phyloP scores from a whole-genome alignment of 2,113 vertebrate species.

The Ardeotis arabs region DNA sequence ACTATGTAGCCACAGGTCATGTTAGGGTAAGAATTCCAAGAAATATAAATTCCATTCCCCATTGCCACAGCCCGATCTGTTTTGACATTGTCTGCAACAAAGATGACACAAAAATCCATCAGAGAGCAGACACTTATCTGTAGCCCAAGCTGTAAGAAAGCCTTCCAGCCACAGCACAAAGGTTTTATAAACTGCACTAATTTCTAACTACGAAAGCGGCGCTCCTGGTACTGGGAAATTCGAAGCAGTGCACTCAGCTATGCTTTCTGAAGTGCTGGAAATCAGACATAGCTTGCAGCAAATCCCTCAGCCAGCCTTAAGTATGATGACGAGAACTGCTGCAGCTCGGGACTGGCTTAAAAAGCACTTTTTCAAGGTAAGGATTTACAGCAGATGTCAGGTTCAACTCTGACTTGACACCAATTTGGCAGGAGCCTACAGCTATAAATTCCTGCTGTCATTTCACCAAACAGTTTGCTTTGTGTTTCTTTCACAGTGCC shows the following conservation, averaged over 20 bases:
- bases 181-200: not conserved
- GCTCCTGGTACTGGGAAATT: not conserved
- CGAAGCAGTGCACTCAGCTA: not conserved
- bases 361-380: slow-evolving; percentile 30
- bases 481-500: not conserved
- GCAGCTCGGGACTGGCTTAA: not conserved
- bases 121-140: not conserved
- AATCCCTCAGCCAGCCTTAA: slow-evolving; percentile 14
- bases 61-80: slow-evolving; percentile 61
- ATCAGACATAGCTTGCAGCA: slow-evolving; percentile 39
- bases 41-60: slow-evolving; percentile 71
- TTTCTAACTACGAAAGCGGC: not conserved
- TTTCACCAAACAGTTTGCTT: slow-evolving; percentile 13
- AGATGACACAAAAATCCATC: slow-evolving; percentile 4
- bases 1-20: slow-evolving; percentile 78
- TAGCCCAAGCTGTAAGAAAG: not conserved
- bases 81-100: slow-evolving; percentile 65
- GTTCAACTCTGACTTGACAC: slow-evolving; percentile 44
- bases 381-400: slow-evolving; percentile 4
- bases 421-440: slow-evolving; percentile 24
- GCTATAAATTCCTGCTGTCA: slow-evolving; percentile 27
- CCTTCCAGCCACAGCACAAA: not conserved
- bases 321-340: not conserved
- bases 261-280: not conserved
- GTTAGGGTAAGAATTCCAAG: slow-evolving; percentile 72